These are phyloP conservation scores for Wiebesia pumilae DNA, from an alignment of 1,140 invertebrate species.

Conservation along the genomic window DNA sequence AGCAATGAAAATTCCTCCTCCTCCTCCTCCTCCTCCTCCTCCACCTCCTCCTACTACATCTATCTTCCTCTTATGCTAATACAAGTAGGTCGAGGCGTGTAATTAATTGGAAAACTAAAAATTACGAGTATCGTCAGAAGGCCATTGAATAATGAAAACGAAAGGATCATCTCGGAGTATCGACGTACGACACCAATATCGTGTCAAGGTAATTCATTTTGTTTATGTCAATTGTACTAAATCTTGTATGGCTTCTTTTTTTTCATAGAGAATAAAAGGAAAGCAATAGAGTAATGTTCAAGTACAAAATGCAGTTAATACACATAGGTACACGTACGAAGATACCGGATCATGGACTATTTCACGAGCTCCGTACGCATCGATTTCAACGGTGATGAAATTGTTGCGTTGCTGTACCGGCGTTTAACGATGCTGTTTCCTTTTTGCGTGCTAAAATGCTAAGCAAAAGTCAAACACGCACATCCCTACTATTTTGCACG, in stretches of 20 bases:
- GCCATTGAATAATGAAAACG: neutral
- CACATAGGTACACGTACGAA: too few species aligned
- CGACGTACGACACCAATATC: neutral
- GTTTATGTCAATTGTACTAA: neutral
- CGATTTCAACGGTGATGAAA: neutral
- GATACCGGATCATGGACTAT: neutral
- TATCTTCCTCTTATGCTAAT: neutral
- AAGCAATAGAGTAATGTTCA: neutral
- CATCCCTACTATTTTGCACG: too few species aligned
- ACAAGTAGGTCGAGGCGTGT: slow-evolving; percentile 9
- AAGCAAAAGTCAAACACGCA: neutral
- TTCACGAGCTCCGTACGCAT: neutral
- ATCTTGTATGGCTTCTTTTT: neutral
- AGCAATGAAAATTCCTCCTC: neutral
- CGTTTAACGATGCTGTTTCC: neutral
- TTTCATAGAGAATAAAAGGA: neutral
- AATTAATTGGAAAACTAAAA: slow-evolving; percentile 6
- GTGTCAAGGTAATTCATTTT: neutral
- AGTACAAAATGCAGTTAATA: neutral
- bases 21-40: neutral
- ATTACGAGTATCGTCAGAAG: neutral
- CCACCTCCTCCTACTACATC: neutral
- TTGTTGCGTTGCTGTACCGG: neutral
- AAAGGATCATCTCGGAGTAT: neutral
- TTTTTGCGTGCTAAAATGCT: neutral